Evolutionary conservation across 2,797 vertebrate genomes (phyloP).

Genomic region (Coregonus suidteri): DNA sequence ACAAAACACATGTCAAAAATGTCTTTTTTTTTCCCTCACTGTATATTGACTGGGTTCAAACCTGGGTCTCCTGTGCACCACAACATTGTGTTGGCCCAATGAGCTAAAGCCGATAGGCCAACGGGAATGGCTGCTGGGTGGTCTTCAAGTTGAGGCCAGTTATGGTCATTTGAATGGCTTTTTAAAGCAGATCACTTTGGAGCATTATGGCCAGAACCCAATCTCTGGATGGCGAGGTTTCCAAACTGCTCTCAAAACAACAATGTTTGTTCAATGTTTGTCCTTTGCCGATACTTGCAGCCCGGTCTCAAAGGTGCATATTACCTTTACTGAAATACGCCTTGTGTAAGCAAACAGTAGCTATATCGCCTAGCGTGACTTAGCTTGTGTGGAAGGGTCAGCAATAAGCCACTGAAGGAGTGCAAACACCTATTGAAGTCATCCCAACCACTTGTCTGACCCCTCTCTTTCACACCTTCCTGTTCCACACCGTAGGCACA

Average conservation of each 20-base stretch:
- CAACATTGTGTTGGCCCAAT: no score
- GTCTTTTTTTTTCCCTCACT: no score
- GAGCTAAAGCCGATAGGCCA: no score
- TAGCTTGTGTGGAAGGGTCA: not conserved
- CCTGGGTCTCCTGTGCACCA: no score
- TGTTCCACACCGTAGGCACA: not conserved
- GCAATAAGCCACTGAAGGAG: not conserved
- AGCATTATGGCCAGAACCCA: not conserved
- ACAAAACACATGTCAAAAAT: no score
- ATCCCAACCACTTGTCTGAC: conserved; percentile 4
- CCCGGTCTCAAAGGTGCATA: not conserved
- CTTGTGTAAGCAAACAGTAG: not conserved
- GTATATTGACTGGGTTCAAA: no score
- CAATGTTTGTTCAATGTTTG: not conserved
- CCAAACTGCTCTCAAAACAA: not conserved
- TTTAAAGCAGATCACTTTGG: not conserved
- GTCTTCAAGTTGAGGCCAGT: not conserved
- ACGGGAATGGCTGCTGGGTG: not conserved
- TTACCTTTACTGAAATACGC: not conserved
- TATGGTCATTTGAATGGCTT: not conserved
- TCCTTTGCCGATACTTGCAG: not conserved
- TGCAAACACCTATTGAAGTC: conserved; percentile 3
- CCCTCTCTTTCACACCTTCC: not conserved
- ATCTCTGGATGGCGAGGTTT: not conserved
- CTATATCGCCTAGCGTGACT: not conserved